Evolutionary conservation across 2,113 vertebrate species (phyloP).

Genomic region (Leptocoma aspasia): DNA sequence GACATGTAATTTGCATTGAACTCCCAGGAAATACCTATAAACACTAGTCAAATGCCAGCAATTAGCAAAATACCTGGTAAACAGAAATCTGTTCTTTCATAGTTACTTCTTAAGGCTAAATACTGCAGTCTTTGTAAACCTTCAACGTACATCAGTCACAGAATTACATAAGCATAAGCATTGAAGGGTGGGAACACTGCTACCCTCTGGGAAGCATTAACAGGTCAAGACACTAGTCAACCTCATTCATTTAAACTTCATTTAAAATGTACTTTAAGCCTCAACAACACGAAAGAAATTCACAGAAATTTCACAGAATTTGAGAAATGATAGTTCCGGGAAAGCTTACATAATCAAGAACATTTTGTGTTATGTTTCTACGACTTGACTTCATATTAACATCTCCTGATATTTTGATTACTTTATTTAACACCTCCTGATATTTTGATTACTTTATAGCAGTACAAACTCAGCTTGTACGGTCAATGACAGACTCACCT

Average conservation of each 20-base stretch:
- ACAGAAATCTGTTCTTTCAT: not conserved
- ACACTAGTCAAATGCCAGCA: not conserved
- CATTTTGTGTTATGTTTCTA: not conserved
- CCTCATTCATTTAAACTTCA: not conserved
- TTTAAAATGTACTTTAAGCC: not conserved
- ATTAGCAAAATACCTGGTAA: not conserved
- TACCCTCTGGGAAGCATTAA: not conserved
- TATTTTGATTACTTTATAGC: not conserved
- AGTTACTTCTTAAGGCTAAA: not conserved
- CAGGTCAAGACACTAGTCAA: not conserved
- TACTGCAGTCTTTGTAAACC: not conserved
- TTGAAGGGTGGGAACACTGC: not conserved
- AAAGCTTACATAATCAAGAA: not conserved
- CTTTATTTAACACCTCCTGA: not conserved
- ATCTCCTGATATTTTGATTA: not conserved
- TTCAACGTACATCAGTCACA: not conserved
- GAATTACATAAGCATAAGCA: not conserved
- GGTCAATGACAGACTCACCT: slow-evolving; percentile 75
- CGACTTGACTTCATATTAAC: not conserved
- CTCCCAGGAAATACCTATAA: not conserved
- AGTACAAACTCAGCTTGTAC: not conserved
- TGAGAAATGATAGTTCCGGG: not conserved
- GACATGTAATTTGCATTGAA: not conserved
- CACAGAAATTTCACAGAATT: not conserved
- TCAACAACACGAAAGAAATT: not conserved